Base-by-base conservation (phyloP, 2,113 vertebrate species). In the Pelobates fuscus region DNA sequence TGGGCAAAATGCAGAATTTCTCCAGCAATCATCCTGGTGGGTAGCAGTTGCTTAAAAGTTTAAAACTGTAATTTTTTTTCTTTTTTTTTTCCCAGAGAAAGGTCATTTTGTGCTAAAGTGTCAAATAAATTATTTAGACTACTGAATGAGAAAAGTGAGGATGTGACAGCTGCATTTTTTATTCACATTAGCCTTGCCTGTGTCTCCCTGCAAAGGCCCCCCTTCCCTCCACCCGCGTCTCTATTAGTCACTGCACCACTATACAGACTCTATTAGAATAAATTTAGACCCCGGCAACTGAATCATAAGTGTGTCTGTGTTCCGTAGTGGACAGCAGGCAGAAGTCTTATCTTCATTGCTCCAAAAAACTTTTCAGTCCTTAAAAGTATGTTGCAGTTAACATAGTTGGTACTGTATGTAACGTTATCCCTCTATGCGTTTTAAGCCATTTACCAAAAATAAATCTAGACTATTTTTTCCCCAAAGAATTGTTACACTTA, bases 101-200 rank as follows among this genome's bases (percentile, higher is more conserved):
- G 91, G 91, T 93, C 91, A 93, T 93, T 90, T 92, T 92, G 91
- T 92, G 91, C 89, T 92, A 93, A 92, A 91, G 91, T 93, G 91
- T 93, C 91, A 93, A 92, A 92, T 93, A 93, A 93, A 93, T 93
- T 93, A 93, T 93, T 93, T 93, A 93, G 91, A 92, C 92, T 92
- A 93, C 91, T 92, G 91, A 93, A 93, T 93, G 92, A 93, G 91
- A 93, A 92, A 91, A 93, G 89, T 90, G 90, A 92, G 83, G 87
- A 91, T 90, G 89, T 93, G 91, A 93, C 91, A 92, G 86, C 88
- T 92, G 91, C 92, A 92, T 92, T 92, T 92, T 93, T 92, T 91
- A 93, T 92, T 90, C 91, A 89, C 91, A 92, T 92, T 93, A 93
- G 84, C 91, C 89, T 86, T 89, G 89, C 81, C 86, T 86, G 90